Evolutionary conservation across 2,797 vertebrate species (phyloP).

Genomic region (Bufotes viridis): DNA sequence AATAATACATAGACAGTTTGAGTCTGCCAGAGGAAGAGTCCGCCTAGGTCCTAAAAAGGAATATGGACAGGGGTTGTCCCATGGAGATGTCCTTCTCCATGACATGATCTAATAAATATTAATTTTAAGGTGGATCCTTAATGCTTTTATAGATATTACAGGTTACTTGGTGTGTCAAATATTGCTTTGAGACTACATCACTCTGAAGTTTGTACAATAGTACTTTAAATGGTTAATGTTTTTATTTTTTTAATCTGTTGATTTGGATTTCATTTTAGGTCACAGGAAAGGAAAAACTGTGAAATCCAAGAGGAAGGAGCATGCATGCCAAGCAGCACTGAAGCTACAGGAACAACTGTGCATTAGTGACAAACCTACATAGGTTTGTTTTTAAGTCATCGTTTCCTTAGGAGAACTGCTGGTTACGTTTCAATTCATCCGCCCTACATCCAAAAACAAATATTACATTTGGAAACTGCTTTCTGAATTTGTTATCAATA

Average conservation of each 20-base stretch:
- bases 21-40: not conserved
- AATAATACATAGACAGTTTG: not conserved
- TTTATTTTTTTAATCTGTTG: not conserved
- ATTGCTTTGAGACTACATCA: not conserved
- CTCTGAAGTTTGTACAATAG: not conserved
- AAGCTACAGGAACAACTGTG: constrained; percentile 25
- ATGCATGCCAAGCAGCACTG: constrained; percentile 22
- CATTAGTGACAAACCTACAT: constrained; percentile 25
- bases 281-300: constrained; percentile 41
- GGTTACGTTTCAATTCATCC: constrained; percentile 25
- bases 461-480: constrained; percentile 33
- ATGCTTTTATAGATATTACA: too few relatives aligned
- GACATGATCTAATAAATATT: too few relatives aligned
- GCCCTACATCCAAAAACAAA: not conserved
- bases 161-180: too few relatives aligned
- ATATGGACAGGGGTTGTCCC: too few relatives aligned
- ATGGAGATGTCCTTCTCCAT: too few relatives aligned
- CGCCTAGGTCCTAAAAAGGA: too few relatives aligned
- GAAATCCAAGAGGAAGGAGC: constrained; percentile 45
- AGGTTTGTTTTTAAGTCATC: constrained; percentile 24
- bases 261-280: constrained; percentile 49
- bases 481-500: constrained; percentile 14
- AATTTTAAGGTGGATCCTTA: too few relatives aligned
- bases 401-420: constrained; percentile 49
- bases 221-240: not conserved